Evolutionary conservation across 2,797 vertebrate species (phyloP).

Genomic region (Lates japonicus): DNA sequence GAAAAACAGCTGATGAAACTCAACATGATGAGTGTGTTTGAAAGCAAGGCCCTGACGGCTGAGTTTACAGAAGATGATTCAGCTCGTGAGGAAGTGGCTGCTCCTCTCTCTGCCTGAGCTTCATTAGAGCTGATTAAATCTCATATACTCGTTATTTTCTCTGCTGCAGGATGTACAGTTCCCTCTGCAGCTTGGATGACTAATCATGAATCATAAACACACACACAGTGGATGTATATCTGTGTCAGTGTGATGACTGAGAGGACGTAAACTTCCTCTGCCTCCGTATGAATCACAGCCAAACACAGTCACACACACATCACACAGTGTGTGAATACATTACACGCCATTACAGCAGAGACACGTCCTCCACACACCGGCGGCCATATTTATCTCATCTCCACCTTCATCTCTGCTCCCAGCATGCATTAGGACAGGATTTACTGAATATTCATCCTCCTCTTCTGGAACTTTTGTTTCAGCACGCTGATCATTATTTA

Average conservation of each 20-base stretch:
- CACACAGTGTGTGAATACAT: neutral
- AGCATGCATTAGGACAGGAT: conserved; percentile 16
- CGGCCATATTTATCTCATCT: conserved; percentile 21
- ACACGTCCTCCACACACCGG: neutral
- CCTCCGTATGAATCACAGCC: conserved; percentile 23
- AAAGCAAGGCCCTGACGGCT: too few relatives aligned
- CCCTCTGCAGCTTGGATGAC: neutral
- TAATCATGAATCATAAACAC: neutral
- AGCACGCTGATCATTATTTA: too few relatives aligned
- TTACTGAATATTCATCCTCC: neutral
- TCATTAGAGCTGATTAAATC: neutral
- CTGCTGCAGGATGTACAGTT: neutral
- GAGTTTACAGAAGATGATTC: too few relatives aligned
- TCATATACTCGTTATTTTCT: neutral
- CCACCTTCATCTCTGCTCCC: conserved; percentile 3
- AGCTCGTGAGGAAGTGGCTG: too few relatives aligned
- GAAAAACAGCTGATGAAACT: too few relatives aligned
- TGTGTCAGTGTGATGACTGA: conserved; percentile 11
- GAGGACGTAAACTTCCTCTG: conserved; percentile 19
- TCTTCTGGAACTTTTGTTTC: neutral
- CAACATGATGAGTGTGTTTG: too few relatives aligned
- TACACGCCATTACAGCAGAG: neutral
- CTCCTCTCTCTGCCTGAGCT: too few relatives aligned
- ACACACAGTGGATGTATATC: neutral
- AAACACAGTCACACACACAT: conserved; percentile 8